Percentiles rank a stretch among this genome's conserved stretches.
phyloP scores from a whole-genome alignment of 2,888 invertebrate genomes.

The Fragum whitleyi region DNA sequence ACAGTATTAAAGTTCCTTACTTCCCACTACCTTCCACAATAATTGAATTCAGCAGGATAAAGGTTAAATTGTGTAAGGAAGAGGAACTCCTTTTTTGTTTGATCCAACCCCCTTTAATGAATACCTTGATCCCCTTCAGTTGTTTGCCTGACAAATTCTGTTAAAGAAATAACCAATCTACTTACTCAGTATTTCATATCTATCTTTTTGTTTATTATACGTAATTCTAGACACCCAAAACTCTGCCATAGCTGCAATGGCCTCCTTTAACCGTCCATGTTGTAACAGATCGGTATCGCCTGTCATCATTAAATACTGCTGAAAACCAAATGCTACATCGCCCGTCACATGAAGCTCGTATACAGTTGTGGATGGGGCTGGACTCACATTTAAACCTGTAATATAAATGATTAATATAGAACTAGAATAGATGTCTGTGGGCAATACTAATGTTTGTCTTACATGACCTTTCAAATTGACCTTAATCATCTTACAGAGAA shows the following conservation, averaged over 20 bases:
- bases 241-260: constrained; percentile 78
- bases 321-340: constrained; percentile 80
- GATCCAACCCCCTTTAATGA: too few species aligned
- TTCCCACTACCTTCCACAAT: too few species aligned
- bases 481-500: too few species aligned
- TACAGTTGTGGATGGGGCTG: constrained; percentile 25
- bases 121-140: too few species aligned
- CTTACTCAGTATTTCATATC: constrained; percentile 80
- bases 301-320: constrained; percentile 82
- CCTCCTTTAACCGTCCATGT: constrained; percentile 72
- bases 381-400: constrained; percentile 53
- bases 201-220: constrained; percentile 63
- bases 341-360: constrained; percentile 79
- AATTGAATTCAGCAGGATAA: too few species aligned
- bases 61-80: too few species aligned
- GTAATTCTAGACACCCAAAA: constrained; percentile 78
- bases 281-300: constrained; percentile 77
- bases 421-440: constrained; percentile 2
- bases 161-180: background rate
- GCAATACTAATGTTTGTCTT: too few species aligned
- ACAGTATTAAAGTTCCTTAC: too few species aligned
- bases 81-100: too few species aligned
- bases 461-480: too few species aligned
- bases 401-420: background rate
- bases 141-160: too few species aligned